Evolutionary conservation across 2,888 invertebrate genomes (phyloP).

Genomic region (Sphecodes monilicornis): DNA sequence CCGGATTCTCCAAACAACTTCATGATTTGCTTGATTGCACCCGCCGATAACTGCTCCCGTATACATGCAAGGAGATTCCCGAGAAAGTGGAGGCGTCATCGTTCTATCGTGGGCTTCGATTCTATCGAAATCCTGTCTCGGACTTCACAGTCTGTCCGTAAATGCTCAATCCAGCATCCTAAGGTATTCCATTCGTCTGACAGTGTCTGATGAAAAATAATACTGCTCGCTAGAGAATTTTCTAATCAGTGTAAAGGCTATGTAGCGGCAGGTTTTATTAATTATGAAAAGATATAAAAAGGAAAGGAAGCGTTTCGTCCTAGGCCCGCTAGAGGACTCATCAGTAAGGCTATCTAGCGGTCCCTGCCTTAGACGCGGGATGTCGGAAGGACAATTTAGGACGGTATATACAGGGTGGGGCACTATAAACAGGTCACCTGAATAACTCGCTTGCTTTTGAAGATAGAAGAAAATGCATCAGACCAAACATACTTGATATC

Average conservation of each 20-base stretch:
- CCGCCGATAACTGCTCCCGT: slow-evolving; percentile 71
- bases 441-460: too few species aligned
- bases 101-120: slow-evolving; percentile 51
- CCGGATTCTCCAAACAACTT: slow-evolving; percentile 78
- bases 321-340: too few species aligned
- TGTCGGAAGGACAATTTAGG: too few species aligned
- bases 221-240: neutral
- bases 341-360: too few species aligned
- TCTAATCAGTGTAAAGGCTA: neutral
- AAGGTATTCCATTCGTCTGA: neutral
- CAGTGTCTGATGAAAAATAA: neutral
- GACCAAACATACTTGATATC: too few species aligned
- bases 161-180: neutral
- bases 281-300: too few species aligned
- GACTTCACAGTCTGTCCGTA: neutral
- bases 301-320: too few species aligned
- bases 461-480: too few species aligned
- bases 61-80: slow-evolving; percentile 66
- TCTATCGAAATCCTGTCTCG: slow-evolving; percentile 42
- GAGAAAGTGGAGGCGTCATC: slow-evolving; percentile 53
- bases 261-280: neutral
- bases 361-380: too few species aligned
- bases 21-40: slow-evolving; percentile 81
- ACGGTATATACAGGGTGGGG: too few species aligned
- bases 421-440: too few species aligned